Evolutionary conservation across 2,888 invertebrate species (phyloP), one percentile per base, ranked within the genome.

Genomic region (Tetragnatha montana): DNA sequence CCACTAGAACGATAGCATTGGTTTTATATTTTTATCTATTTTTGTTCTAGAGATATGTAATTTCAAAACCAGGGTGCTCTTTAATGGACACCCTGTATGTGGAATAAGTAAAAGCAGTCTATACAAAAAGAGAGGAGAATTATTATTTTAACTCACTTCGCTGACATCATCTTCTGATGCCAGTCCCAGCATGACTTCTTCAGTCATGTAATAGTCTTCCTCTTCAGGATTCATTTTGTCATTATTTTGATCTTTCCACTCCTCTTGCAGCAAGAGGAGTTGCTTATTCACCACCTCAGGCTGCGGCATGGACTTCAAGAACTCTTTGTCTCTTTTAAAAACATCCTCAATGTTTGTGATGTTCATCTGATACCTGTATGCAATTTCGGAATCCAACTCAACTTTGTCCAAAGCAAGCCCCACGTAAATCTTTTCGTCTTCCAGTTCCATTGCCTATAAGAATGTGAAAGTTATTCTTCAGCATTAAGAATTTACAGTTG

Each of bases 221-320:
- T 50, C 68, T 6, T 76, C 69, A 0, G 47, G 17, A 17, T 60
- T 35, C 8, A 79, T 8, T 73, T 88, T 88, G 47, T 80, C 70
- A 21, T 88, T 71, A 47, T 76, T 87, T 74, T 86, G 78, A 70
- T 73, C 74, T 51, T 87, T 51, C 8, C 87, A 21, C 50, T 91
- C 89, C 12, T 82, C 47, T 47, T 91, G 89, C 17, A 91, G 80
- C 47, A 83, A 60, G 35, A 70, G 79, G 14, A 90, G 71, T 19
- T 91, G 91, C 17, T 88, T 60, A 21, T 84, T 90, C 0, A 91
- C 91, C n/a, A 90, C 70, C 3, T 91, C 85, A 6, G 91, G 91
- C 47, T 91, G 91, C 10, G 74, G 71, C 91, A 91, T 90, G 14
- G 83, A 74, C 51, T 79, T 82, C 8, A 91, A 76, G 8, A 60